Evolutionary conservation across 2,113 vertebrate species (phyloP).

Genomic region (Centropristis striata): DNA sequence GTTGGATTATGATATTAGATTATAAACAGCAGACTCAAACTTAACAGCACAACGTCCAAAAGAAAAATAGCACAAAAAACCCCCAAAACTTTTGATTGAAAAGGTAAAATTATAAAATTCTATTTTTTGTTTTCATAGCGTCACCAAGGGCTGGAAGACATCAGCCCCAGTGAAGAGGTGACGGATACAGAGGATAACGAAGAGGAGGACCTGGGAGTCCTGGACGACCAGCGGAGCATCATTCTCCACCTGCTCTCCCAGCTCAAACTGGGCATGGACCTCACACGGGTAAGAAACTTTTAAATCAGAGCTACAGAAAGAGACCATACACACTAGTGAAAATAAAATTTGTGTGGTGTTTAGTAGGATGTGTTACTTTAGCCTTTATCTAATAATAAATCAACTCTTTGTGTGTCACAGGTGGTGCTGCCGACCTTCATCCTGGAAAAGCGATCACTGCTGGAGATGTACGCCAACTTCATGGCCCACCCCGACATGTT

Average conservation of each 20-base stretch:
- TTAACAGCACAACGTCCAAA: too few species aligned
- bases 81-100: neutral
- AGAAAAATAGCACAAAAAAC: too few species aligned
- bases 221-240: conserved; percentile 95
- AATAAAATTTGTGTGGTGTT: neutral
- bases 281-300: conserved; percentile 89
- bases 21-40: too few species aligned
- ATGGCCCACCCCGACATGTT: conserved; percentile 97
- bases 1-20: too few species aligned
- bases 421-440: conserved; percentile 97
- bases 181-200: conserved; percentile 93
- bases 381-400: neutral
- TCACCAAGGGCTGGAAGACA: conserved; percentile 82
- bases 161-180: conserved; percentile 91
- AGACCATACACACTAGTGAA: neutral
- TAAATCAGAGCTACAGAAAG: neutral
- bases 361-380: neutral
- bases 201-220: conserved; percentile 92
- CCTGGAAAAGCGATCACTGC: conserved; percentile 95
- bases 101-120: neutral
- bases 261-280: conserved; percentile 97
- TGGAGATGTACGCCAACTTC: conserved; percentile 99
- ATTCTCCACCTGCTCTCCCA: conserved; percentile 97
- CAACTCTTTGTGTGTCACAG: conserved; percentile 69
- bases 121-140: conserved; percentile 43